These are phyloP conservation scores for Pangasianodon hypophthalmus DNA, from an alignment of 2,113 vertebrate genomes.

Conservation along the genomic window DNA sequence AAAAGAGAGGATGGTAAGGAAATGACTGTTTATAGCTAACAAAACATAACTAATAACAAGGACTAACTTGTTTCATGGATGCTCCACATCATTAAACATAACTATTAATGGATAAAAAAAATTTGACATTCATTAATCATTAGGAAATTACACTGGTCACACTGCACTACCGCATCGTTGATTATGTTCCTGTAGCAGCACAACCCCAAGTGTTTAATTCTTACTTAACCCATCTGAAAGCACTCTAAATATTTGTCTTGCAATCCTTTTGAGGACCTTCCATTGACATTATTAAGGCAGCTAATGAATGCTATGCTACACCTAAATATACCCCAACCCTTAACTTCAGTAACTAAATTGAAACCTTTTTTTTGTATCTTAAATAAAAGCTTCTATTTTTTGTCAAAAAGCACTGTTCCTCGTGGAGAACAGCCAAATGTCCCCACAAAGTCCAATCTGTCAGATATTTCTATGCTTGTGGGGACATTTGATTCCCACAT, in stretches of 20 bases:
- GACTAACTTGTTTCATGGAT: too few species aligned
- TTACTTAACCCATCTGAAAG: background rate
- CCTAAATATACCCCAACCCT: background rate
- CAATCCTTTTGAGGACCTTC: background rate
- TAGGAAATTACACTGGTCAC: too few species aligned
- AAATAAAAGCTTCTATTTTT: too few species aligned
- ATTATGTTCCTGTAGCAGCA: too few species aligned
- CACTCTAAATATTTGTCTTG: slow-evolving; percentile 2
- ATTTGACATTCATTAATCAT: too few species aligned
- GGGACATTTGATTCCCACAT: background rate
- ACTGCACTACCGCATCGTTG: too few species aligned
- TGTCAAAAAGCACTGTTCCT: background rate
- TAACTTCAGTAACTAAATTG: background rate
- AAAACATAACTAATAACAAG: too few species aligned
- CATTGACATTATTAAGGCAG: background rate
- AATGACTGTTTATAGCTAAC: too few species aligned
- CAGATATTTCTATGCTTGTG: background rate
- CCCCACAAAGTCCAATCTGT: background rate
- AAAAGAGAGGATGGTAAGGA: too few species aligned
- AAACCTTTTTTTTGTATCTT: background rate
- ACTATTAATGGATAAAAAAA: too few species aligned
- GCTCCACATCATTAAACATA: too few species aligned
- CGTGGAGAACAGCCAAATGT: background rate
- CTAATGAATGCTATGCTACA: background rate
- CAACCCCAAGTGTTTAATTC: background rate